phyloP scores from a whole-genome alignment of 1,140 invertebrate genomes.

The Fopius arisanus region DNA sequence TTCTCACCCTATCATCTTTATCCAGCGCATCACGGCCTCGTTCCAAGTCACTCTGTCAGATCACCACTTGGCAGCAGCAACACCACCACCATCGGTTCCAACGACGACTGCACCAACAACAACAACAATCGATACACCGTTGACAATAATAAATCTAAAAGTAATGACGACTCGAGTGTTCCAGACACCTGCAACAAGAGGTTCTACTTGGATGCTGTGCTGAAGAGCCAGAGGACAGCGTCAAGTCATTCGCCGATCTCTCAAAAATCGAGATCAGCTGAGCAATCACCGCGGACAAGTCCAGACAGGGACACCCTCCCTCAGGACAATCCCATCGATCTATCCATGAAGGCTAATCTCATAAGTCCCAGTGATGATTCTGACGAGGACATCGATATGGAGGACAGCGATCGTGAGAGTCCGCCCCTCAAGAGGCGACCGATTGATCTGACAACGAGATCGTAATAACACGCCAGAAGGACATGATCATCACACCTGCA shows the following conservation, averaged over 20 bases:
- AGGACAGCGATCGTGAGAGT: slow-evolving; percentile 65
- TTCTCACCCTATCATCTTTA: slow-evolving; percentile 65
- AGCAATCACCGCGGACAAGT: slow-evolving; percentile 42
- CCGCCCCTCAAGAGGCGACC: slow-evolving; percentile 68
- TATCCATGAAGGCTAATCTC: slow-evolving; percentile 70
- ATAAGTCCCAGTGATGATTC: slow-evolving; percentile 60
- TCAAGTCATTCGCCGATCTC: slow-evolving; percentile 42
- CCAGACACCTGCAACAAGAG: slow-evolving; percentile 71
- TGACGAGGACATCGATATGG: slow-evolving; percentile 53
- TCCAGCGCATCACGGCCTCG: slow-evolving; percentile 65
- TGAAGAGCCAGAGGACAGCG: slow-evolving; percentile 71
- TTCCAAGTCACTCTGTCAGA: slow-evolving; percentile 59
- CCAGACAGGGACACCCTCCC: slow-evolving; percentile 28
- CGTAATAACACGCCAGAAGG: slow-evolving; percentile 37
- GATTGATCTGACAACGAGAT: slow-evolving; percentile 71
- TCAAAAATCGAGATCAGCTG: slow-evolving; percentile 41
- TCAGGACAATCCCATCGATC: slow-evolving; percentile 58
- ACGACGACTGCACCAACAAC: slow-evolving; percentile 40
- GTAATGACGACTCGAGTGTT: slow-evolving; percentile 33
- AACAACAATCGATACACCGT: slow-evolving; percentile 69
- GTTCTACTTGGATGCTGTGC: slow-evolving; percentile 75
- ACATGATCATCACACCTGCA: neutral
- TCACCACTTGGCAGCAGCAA: slow-evolving; percentile 31
- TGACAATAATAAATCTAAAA: slow-evolving; percentile 48
- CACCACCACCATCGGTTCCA: slow-evolving; percentile 14